These are phyloP conservation scores for Eupithecia pulchellata DNA, from an alignment of 2,888 invertebrate genomes.

Conservation along the genomic window DNA sequence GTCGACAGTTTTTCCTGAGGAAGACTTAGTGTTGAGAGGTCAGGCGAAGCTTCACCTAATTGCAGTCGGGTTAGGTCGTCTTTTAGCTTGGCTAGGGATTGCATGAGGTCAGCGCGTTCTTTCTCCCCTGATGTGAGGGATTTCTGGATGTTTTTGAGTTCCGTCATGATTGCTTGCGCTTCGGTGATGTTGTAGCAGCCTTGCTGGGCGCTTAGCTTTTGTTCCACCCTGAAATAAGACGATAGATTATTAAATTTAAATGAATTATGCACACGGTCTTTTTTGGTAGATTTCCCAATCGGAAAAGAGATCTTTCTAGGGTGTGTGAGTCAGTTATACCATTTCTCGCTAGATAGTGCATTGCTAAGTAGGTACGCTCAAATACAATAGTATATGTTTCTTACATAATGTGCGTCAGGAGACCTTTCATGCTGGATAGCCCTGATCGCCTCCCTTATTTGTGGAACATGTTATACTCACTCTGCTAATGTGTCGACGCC, in stretches of 20 bases:
- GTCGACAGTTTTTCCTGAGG: conserved; percentile 96
- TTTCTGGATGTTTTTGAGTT: conserved; percentile 96
- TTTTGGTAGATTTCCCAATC: background rate
- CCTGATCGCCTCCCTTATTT: background rate
- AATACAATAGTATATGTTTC: too few species aligned
- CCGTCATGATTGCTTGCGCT: conserved; percentile 98
- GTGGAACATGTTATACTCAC: conserved; percentile 84
- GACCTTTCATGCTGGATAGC: too few species aligned
- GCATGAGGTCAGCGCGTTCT: conserved; percentile 97
- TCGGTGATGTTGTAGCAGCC: conserved; percentile 96
- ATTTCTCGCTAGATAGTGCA: background rate
- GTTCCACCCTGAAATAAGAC: conserved; percentile 89
- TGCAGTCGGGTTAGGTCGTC: conserved; percentile 96
- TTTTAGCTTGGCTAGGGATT: conserved; percentile 95
- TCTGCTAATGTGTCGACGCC: conserved; percentile 96
- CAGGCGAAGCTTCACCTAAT: conserved; percentile 92
- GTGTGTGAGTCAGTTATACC: background rate
- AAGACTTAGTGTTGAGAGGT: conserved; percentile 91
- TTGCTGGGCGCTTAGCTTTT: conserved; percentile 93
- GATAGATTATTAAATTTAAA: background rate
- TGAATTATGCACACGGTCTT: too few species aligned
- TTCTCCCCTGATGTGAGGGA: conserved; percentile 96
- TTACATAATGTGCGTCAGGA: background rate
- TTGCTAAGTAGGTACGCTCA: background rate
- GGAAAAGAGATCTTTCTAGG: background rate